Evolutionary conservation across 1,140 invertebrate species (phyloP).

Genomic region (Bombus huntii): DNA sequence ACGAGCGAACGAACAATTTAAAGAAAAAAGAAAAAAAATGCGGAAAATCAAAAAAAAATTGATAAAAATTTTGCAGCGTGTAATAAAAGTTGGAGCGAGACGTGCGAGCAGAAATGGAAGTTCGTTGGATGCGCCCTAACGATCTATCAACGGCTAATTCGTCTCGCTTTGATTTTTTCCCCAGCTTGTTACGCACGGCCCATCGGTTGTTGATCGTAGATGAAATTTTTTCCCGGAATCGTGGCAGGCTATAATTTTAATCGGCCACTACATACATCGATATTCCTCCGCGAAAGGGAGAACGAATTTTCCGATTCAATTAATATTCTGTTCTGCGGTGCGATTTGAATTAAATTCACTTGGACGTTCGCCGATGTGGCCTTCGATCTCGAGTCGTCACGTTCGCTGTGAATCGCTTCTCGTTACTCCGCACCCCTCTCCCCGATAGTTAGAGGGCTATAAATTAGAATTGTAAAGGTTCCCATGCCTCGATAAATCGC

Average conservation of each 20-base stretch:
- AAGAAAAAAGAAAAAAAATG: background rate
- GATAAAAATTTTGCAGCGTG: background rate
- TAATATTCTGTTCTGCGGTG: constrained; percentile 56
- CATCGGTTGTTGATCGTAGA: constrained; percentile 11
- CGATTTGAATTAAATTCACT: constrained; percentile 65
- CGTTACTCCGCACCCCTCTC: constrained; percentile 3
- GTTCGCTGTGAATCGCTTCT: constrained; percentile 36
- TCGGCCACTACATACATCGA: constrained; percentile 37
- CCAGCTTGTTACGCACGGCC: constrained; percentile 1
- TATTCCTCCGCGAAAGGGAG: constrained; percentile 31
- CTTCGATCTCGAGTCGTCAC: constrained; percentile 51
- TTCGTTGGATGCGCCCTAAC: constrained; percentile 18
- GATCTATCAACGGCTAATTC: constrained; percentile 11
- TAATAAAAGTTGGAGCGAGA: background rate
- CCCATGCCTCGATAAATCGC: constrained; percentile 3
- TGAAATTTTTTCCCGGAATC: background rate
- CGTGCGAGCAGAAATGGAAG: background rate
- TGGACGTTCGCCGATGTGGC: constrained; percentile 39
- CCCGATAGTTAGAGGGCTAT: background rate
- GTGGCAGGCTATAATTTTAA: constrained; percentile 38
- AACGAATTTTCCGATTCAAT: constrained; percentile 54
- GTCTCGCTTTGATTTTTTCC: background rate
- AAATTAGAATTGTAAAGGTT: constrained; percentile 50
- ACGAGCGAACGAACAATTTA: constrained; percentile 8
- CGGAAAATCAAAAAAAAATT: background rate